Base-by-base conservation (phyloP, 92 coral and sea anemone species). In the Phenganax marumi region DNA sequence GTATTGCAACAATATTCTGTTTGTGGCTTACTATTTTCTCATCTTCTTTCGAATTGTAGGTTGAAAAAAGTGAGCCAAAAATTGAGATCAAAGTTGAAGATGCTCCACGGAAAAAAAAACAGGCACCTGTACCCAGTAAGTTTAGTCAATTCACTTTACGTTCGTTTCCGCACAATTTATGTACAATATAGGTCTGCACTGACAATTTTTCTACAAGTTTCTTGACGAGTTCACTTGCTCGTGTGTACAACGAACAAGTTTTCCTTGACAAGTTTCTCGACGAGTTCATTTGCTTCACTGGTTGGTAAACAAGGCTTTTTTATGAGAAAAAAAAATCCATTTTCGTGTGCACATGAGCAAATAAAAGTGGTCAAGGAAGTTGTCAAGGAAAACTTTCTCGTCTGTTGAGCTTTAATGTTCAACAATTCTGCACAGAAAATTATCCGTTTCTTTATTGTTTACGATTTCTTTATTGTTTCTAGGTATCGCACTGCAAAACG, bases 41-140 rank as follows among this genome's bases (percentile, higher is more conserved):
- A 66, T 70, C 50, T 54, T 53, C 1, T n/a, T 4, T 48, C 63
- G 50, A 48, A 11, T 12, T 60, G 0, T 78, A 78, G 83, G 48
- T 72, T 0, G 83, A 33, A 18, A 60, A 61, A 78, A 61, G 33
- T 50, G 68, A 78, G 1, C 23, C 73, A 4, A 61, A 25, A 7
- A 6, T 66, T 66, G 72, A 66, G 17, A 66, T 66, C 26, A 66
- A 66, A 10, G 72, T 66, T 25, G 49, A 23, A 23, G 7, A 16
- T 24, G n/a, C 72, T 25, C 43, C 72, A 12, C 72, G 49, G 50
- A 66, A 75, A 65, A 75, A 52, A 75, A 52, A 47, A 72, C 63
- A 76, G 52, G 71, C 8, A 53, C 7, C 77, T 7, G 12, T 18
- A 47, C 26, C 48, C 17, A 81, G 77, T 70, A 73, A 70, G 79